These are phyloP conservation scores for Neosalanx taihuensis DNA, from an alignment of 2,797 vertebrate genomes.

Conservation along the genomic window DNA sequence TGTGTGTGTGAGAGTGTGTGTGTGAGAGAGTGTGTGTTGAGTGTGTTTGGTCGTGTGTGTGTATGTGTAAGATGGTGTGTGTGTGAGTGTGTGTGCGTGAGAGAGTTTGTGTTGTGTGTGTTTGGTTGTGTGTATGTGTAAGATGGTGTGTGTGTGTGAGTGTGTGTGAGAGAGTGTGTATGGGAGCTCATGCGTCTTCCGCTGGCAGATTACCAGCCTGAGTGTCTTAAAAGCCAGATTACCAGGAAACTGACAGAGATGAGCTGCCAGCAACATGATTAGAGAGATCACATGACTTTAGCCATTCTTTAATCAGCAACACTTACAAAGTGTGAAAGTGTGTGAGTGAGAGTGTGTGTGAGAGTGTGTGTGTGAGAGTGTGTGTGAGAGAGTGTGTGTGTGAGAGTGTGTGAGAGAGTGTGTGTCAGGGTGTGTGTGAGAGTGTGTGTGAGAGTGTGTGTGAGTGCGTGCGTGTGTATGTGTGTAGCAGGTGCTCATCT, in stretches of 20 bases:
- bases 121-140: conserved; percentile 41
- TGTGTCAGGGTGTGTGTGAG: background rate
- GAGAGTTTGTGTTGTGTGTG: conserved; percentile 1
- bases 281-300: conserved; percentile 54
- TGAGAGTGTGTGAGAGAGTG: conserved; percentile 44
- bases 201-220: conserved; percentile 51
- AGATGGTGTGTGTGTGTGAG: conserved; percentile 63
- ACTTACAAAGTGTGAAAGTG: background rate
- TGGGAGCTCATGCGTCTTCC: conserved; percentile 39
- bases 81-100: conserved; percentile 31
- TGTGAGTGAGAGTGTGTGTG: conserved; percentile 1
- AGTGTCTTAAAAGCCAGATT: conserved; percentile 62
- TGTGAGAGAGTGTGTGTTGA: conserved; percentile 32
- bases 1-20: conserved; percentile 20
- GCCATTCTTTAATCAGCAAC: conserved; percentile 52
- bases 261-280: conserved; percentile 51
- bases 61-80: conserved; percentile 28
- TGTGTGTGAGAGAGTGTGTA: conserved; percentile 13
- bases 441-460: background rate
- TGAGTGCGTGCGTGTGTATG: background rate
- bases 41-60: conserved; percentile 5
- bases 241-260: conserved; percentile 18
- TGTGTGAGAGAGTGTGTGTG: conserved; percentile 7
- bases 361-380: conserved; percentile 1
- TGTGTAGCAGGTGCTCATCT: conserved; percentile 81